Evolutionary conservation across 2,888 invertebrate genomes (phyloP), one percentile per base, ranked within the genome.

Genomic region (Timandra comae): DNA sequence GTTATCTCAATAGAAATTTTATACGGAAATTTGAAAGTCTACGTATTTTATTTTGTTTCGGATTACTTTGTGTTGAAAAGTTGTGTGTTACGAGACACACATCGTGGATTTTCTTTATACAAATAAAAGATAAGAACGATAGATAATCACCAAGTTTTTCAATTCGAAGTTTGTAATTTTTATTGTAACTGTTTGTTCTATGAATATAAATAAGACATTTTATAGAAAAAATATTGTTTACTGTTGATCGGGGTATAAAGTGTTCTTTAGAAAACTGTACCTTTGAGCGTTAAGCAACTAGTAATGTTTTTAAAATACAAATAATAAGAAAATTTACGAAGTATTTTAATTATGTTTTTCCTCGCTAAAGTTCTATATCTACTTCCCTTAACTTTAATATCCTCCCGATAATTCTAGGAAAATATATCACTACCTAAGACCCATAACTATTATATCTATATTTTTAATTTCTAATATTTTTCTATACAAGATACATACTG

Each of bases 1-100:
- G n/a, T n/a, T n/a, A n/a, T n/a, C n/a, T n/a, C n/a, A n/a, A n/a
- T n/a, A n/a, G n/a, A n/a, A n/a, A n/a, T n/a, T n/a, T n/a, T n/a
- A n/a, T n/a, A n/a, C n/a, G n/a, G n/a, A n/a, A n/a, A n/a, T 31
- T 23, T 30, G 29, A 9, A 24, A 6, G 12, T 24, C 30, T 29
- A 29, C 26, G 1, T 12, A 6, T 4, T 12, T 24, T 28, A 5
- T 11, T 81, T 78, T 80, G 77, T 78, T 78, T 81, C 75, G 78
- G 75, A 81, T 81, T 80, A 81, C 80, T 80, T 80, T 73, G 78
- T 78, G 76, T 58, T 51, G 44, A 45, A 45, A 77, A 79, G 66
- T 79, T 75, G 44, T 61, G 56, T 60, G 56, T 54, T 51, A 52
- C 52, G 63, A 61, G 49, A 61, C 66, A 64, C 56, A 61, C 64